Conservation (phyloP, 2,113 vertebrate genomes). For the Plotosus lineatus region DNA sequence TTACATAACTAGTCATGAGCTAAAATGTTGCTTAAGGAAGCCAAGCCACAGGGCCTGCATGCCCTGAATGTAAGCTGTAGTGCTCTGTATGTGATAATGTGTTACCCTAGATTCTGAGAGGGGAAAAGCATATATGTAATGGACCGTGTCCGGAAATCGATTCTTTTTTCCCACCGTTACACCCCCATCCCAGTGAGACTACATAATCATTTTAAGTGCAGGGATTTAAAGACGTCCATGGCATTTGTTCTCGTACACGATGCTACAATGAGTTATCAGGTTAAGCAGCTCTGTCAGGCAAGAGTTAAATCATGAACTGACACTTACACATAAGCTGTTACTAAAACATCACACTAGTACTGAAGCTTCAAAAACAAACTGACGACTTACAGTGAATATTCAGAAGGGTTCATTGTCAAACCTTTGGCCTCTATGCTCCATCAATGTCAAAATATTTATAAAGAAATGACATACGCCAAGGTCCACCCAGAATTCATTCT, state of each 20-base stretch:
- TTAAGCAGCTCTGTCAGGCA: conserved; percentile 38
- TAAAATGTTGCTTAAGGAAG: conserved; percentile 27
- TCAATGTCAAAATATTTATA: conserved; percentile 15
- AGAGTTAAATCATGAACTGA: conserved; percentile 38
- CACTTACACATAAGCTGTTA: conserved; percentile 31
- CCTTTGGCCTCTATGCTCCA: background rate
- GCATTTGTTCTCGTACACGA: background rate
- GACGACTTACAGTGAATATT: background rate
- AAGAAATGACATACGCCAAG: background rate
- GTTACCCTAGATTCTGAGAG: conserved; percentile 35
- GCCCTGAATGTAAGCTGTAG: conserved; percentile 28
- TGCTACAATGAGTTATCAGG: conserved; percentile 40
- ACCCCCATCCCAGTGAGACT: conserved; percentile 9
- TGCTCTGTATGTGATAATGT: conserved; percentile 39
- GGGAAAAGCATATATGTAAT: conserved; percentile 51
- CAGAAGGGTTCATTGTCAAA: background rate
- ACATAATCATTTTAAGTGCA: conserved; percentile 16
- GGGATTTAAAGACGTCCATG: conserved; percentile 35
- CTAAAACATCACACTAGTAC: conserved; percentile 15
- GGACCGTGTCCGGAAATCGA: conserved; percentile 50
- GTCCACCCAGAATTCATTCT: conserved; percentile 13
- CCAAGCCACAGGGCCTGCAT: conserved; percentile 17
- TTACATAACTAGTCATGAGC: conserved; percentile 3
- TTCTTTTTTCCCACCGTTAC: conserved; percentile 44
- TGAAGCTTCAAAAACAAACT: conserved; percentile 15